Evolutionary conservation across 2,113 vertebrate genomes (phyloP), one percentile per base, ranked within the genome.

Genomic region (Triplophysa dalaica): DNA sequence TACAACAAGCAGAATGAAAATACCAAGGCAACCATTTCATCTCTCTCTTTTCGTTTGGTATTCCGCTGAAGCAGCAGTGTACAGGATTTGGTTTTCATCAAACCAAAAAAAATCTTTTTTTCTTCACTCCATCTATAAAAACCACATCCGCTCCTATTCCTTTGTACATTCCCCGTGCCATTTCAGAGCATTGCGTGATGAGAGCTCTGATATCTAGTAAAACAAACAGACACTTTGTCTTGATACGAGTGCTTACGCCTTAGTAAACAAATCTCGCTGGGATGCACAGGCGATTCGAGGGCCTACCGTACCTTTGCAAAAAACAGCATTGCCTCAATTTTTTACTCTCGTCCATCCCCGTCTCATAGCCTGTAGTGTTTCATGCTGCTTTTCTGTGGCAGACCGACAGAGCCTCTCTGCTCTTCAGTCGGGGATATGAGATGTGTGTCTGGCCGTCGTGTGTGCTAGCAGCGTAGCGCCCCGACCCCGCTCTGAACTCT

Each of bases 61-160:
- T 86, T 89, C 78, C 88, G 83, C 88, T 87, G 85, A 88, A 87
- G 85, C 86, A 89, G 85, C 85, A 84, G 64, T 58, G 63, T 68
- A 79, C 66, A 86, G 80, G 82, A 86, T 87, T 89, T 87, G 70
- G 81, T 85, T 91, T 87, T 80, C 77, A 43, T 74, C 70, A 78
- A 79, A 84, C 83, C 77, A 78, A 56, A 85, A 80, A 60, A 60
- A n/a, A n/a, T n/a, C 29, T 75, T 60, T 78, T 83, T 80, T 69
- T 77, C 80, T 29, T 21, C 54, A 10, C 50, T 65, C 70, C 24
- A 50, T 80, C 65, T 63, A 69, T 14, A 78, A 48, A 78, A 83
- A 29, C 75, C 65, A 86, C 73, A 88, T 88, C 83, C 84, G 80
- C n/a, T 76, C 63, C 75, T 63, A 43, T 45, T 87, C 80, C 21